Percentiles rank a stretch among this genome's conserved stretches.
Evolutionary conservation across 2,797 vertebrate species (phyloP).

Genomic region (Sarcophilus harrisii): DNA sequence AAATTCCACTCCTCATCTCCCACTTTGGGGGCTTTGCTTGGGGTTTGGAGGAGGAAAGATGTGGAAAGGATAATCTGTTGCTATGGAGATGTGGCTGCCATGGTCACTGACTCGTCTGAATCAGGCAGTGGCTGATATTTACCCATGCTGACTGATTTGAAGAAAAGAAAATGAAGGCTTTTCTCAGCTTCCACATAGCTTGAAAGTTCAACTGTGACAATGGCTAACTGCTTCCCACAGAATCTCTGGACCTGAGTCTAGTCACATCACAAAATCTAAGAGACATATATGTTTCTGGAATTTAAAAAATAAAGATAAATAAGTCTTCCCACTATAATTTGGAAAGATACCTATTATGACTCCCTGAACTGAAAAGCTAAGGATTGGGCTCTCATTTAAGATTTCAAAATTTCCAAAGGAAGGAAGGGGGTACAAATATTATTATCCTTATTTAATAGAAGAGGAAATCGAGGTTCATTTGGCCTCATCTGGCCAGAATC

Average conservation of each 20-base stretch:
- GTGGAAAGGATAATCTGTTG: not conserved
- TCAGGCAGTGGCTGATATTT: slow-evolving; percentile 49
- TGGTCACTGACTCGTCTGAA: slow-evolving; percentile 36
- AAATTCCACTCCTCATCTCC: not conserved
- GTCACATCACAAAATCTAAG: slow-evolving; percentile 32
- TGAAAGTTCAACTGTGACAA: slow-evolving; percentile 52
- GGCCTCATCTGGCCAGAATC: not conserved
- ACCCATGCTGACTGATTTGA: slow-evolving; percentile 52
- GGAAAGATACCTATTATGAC: not conserved
- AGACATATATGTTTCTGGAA: slow-evolving; percentile 67
- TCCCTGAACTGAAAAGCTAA: not conserved
- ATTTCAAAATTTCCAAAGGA: not conserved
- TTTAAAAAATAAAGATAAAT: slow-evolving; percentile 42
- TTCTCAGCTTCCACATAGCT: slow-evolving; percentile 61
- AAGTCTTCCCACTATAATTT: not conserved
- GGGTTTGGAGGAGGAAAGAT: not conserved
- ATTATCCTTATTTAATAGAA: not conserved
- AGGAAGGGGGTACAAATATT: not conserved
- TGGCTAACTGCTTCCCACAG: slow-evolving; percentile 60
- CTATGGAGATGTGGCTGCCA: slow-evolving; percentile 13
- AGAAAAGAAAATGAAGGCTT: slow-evolving; percentile 66
- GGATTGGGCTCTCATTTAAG: not conserved
- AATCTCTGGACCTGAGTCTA: slow-evolving; percentile 60
- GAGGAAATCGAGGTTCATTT: not conserved
- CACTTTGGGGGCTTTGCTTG: not conserved